phyloP scores from a whole-genome alignment of 2,888 invertebrate species.

The Drosophila glabriapex region DNA sequence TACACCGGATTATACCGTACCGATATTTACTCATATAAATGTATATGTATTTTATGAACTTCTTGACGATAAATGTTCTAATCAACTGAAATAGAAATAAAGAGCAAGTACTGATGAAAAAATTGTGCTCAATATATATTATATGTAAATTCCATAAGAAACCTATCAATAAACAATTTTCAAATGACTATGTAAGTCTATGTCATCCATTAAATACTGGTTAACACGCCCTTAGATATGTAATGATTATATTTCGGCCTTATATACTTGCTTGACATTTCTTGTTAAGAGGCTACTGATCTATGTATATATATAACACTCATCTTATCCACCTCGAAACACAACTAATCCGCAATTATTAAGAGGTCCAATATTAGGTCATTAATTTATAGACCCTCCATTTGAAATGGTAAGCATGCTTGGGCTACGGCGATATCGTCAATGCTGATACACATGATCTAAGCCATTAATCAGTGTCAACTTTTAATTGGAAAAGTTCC shows the following conservation, averaged over 20 bases:
- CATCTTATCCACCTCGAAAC: not conserved
- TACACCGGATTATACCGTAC: not conserved
- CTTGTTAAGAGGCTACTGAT: not conserved
- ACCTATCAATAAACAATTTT: not conserved
- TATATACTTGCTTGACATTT: not conserved
- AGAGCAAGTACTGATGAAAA: slow-evolving; percentile 7
- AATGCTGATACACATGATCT: slow-evolving; percentile 18
- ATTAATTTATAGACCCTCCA: not conserved
- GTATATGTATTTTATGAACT: slow-evolving; percentile 12
- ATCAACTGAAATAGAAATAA: slow-evolving; percentile 1
- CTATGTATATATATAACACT: not conserved
- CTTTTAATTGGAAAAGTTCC: slow-evolving; percentile 36
- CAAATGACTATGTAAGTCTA: not conserved
- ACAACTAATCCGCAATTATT: not conserved
- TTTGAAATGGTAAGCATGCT: slow-evolving; percentile 7
- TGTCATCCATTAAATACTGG: not conserved
- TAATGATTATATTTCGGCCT: not conserved
- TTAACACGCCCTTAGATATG: not conserved
- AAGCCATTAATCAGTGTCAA: slow-evolving; percentile 56
- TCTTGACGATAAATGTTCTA: slow-evolving; percentile 1
- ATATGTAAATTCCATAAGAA: not conserved
- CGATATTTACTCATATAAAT: not conserved
- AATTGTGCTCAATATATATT: not conserved
- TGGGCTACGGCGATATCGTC: slow-evolving; percentile 8
- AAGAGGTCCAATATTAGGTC: slow-evolving; percentile 13